phyloP scores from a whole-genome alignment of 2,113 vertebrate species.

The Fulica atra region DNA sequence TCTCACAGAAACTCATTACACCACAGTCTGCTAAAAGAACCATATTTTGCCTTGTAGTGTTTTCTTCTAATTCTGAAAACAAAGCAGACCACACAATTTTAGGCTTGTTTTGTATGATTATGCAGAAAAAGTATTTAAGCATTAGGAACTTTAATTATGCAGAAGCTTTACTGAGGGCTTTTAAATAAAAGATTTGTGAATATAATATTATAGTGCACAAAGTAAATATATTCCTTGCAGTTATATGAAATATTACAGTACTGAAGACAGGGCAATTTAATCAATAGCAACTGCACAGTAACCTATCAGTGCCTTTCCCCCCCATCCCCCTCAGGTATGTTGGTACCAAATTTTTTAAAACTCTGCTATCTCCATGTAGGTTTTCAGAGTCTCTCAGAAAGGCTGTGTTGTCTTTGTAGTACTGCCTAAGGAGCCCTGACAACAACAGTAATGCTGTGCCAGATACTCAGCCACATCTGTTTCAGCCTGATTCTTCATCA shows the following conservation, averaged over 20 bases:
- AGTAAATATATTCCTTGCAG: not conserved
- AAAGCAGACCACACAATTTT: not conserved
- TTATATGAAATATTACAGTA: not conserved
- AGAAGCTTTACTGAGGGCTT: conserved; percentile 33
- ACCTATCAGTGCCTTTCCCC: not conserved
- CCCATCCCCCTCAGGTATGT: too few species aligned
- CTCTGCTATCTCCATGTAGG: not conserved
- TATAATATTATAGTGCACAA: not conserved
- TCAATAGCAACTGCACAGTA: not conserved
- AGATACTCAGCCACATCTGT: not conserved
- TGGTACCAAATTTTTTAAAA: not conserved
- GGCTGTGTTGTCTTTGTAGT: not conserved
- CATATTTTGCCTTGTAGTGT: not conserved
- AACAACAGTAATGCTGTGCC: not conserved
- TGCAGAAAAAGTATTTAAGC: conserved; percentile 44
- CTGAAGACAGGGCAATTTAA: not conserved
- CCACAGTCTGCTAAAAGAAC: not conserved
- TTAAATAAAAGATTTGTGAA: conserved; percentile 42
- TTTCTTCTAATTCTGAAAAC: conserved; percentile 41
- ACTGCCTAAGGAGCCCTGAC: not conserved
- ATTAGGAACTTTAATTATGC: conserved; percentile 43
- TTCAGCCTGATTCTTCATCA: not conserved
- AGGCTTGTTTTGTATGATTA: conserved; percentile 23
- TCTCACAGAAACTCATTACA: not conserved
- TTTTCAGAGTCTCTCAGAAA: not conserved